Evolutionary conservation across 1,140 invertebrate species (phyloP).

Genomic region (Caenorhabditis inopinata): DNA sequence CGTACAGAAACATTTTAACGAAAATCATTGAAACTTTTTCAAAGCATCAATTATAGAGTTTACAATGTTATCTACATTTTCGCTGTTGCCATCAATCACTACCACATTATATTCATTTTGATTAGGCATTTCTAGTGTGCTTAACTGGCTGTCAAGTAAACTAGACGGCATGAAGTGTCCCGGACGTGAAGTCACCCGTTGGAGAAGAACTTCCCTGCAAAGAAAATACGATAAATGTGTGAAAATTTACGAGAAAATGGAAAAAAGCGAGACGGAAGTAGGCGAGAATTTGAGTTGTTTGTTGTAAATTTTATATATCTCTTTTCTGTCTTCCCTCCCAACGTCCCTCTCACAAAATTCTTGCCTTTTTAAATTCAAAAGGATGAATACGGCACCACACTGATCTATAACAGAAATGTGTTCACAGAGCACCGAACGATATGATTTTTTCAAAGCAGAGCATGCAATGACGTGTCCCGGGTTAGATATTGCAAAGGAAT

Average conservation of each 20-base stretch:
- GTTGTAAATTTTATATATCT: conserved; percentile 16
- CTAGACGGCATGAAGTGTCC: conserved; percentile 38
- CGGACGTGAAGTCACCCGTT: conserved; percentile 15
- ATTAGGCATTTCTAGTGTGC: not conserved
- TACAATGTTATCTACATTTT: not conserved
- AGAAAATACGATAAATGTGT: not conserved
- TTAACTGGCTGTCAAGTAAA: conserved; percentile 28
- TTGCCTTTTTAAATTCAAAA: conserved; percentile 28
- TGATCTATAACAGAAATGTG: not conserved
- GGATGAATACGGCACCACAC: not conserved
- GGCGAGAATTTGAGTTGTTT: conserved; percentile 23
- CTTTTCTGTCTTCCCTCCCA: not conserved
- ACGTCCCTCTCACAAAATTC: not conserved
- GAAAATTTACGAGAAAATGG: not conserved
- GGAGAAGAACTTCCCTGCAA: conserved; percentile 23
- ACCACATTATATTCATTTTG: not conserved
- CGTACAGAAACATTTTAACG: no score
- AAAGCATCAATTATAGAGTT: not conserved
- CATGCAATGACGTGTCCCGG: not conserved
- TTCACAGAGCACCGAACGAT: not conserved
- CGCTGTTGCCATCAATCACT: not conserved
- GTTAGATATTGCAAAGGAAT: not conserved
- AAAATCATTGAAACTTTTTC: not conserved
- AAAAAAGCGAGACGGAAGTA: not conserved
- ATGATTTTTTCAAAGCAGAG: not conserved